phyloP scores from a whole-genome alignment of 2,888 invertebrate genomes.

The Capitulum mitella region DNA sequence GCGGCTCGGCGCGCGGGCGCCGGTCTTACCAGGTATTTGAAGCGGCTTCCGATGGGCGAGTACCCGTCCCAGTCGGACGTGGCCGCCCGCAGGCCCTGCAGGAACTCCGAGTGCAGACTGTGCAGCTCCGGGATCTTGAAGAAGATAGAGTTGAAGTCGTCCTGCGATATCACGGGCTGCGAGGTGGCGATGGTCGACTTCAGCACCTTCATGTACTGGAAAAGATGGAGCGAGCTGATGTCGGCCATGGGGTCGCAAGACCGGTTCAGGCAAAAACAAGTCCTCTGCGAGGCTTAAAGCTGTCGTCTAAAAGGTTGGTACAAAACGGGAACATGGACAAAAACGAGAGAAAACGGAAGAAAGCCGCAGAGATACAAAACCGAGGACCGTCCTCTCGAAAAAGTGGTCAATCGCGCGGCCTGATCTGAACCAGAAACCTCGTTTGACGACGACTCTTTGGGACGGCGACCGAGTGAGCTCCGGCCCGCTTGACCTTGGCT shows the following conservation, averaged over 20 bases:
- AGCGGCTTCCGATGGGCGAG: conserved; percentile 71
- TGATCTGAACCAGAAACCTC: not conserved
- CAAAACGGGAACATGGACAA: too few relatives aligned
- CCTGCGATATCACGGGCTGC: conserved; percentile 78
- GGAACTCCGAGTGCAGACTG: conserved; percentile 70
- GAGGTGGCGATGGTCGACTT: conserved; percentile 78
- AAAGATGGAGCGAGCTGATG: too few relatives aligned
- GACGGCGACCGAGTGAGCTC: too few relatives aligned
- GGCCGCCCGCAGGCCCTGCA: conserved; percentile 61
- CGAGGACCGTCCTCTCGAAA: too few relatives aligned
- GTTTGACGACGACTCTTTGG: too few relatives aligned
- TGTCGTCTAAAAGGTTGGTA: too few relatives aligned
- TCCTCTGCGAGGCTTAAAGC: too few relatives aligned
- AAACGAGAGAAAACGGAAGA: not conserved
- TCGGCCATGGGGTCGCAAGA: too few relatives aligned
- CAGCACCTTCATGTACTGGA: conserved; percentile 82
- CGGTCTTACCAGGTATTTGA: conserved; percentile 66
- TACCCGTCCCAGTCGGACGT: conserved; percentile 65
- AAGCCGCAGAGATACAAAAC: conserved; percentile 24
- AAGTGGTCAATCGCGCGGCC: too few relatives aligned
- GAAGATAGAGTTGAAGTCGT: conserved; percentile 84
- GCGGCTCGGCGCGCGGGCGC: not conserved
- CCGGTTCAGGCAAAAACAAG: too few relatives aligned
- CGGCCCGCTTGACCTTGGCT: too few relatives aligned
- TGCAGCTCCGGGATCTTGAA: conserved; percentile 85